Conservation (phyloP, 2,113 vertebrate genomes). For the Lepisosteus oculatus region DNA sequence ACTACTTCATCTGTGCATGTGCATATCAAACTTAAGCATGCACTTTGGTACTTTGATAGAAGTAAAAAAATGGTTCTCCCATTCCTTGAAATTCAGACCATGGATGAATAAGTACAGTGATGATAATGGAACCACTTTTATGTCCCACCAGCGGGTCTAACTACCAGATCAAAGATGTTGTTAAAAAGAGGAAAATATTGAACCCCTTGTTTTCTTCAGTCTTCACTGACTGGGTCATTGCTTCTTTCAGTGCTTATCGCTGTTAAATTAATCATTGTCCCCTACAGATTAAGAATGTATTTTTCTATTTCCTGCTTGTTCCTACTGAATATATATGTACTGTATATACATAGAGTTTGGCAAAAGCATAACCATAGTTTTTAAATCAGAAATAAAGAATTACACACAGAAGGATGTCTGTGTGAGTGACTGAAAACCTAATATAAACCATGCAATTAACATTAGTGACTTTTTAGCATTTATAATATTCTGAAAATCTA, state of each 20-base stretch:
- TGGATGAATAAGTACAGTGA: background rate
- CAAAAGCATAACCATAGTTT: too few species aligned
- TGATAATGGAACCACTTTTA: background rate
- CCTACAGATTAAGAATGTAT: background rate
- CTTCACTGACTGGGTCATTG: background rate
- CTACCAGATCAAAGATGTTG: background rate
- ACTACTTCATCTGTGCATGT: background rate
- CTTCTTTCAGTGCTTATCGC: conserved; percentile 11
- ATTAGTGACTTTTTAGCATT: background rate
- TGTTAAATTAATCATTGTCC: conserved; percentile 7
- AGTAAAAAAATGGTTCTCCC: background rate
- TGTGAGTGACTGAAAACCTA: background rate
- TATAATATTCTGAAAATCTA: background rate
- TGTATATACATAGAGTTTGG: too few species aligned
- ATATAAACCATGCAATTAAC: background rate
- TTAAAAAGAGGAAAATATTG: conserved; percentile 1
- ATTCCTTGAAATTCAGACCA: background rate
- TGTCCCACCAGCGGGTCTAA: background rate
- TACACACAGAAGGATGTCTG: background rate
- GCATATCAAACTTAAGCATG: background rate
- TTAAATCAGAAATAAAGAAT: background rate
- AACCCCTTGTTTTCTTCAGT: background rate
- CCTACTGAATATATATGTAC: too few species aligned
- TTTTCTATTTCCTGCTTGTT: too few species aligned
- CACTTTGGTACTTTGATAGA: background rate